Percentiles rank a stretch among this genome's conserved stretches.
These are phyloP conservation scores for Myotis findleyi DNA, from an alignment of 2,797 vertebrate genomes.

Conservation along the genomic window DNA sequence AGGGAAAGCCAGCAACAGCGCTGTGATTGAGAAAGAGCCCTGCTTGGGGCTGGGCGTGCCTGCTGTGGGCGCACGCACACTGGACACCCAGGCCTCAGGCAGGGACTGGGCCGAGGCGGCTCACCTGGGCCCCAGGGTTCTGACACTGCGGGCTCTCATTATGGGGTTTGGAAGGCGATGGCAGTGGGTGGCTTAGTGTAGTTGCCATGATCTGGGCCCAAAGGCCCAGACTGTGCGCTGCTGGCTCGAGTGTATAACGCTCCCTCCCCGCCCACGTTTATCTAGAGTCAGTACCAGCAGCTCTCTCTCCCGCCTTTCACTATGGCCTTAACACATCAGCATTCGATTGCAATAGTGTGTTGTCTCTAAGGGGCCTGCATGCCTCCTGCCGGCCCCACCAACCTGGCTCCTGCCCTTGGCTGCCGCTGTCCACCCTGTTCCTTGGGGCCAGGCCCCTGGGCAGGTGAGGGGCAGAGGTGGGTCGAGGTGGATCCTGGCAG, in stretches of 20 bases:
- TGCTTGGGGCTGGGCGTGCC: not conserved
- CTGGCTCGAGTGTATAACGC: not conserved
- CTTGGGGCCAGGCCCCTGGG: not conserved
- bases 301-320: not conserved
- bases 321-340: fast-evolving
- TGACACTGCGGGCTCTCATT: fast-evolving
- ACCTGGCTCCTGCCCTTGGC: not conserved
- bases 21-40: slow-evolving; percentile 76
- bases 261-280: fast-evolving
- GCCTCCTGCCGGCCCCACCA: not conserved
- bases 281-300: not conserved
- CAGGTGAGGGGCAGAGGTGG: not conserved
- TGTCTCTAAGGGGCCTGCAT: not conserved
- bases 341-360: not conserved
- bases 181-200: not conserved
- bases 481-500: not conserved
- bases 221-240: not conserved
- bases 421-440: not conserved
- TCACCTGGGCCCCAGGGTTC: no score
- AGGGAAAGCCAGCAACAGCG: slow-evolving; percentile 62
- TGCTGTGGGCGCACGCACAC: not conserved
- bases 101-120: no score
- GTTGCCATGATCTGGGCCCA: not conserved
- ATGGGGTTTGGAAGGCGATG: not conserved
- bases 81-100: no score